Evolutionary conservation across 2,888 invertebrate genomes (phyloP).

Genomic region (Stegana nigrithorax): DNA sequence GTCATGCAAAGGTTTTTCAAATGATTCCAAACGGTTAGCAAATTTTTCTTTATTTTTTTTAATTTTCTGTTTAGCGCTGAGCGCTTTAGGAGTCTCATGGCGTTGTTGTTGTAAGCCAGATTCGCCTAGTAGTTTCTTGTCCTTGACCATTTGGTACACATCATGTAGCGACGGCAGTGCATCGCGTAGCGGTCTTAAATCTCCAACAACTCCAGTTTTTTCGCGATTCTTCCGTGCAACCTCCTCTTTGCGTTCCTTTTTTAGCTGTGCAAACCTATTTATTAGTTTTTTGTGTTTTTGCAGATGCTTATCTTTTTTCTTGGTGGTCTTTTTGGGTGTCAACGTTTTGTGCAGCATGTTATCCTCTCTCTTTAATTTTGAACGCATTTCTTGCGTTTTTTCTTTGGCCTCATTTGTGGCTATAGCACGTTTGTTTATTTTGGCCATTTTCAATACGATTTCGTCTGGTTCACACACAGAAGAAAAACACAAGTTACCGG

Average conservation of each 20-base stretch:
- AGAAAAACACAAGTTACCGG: too few relatives aligned
- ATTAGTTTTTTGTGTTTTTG: constrained; percentile 59
- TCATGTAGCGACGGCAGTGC: constrained; percentile 64
- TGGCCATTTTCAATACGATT: constrained; percentile 42
- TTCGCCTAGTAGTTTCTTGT: constrained; percentile 40
- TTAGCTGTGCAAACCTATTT: constrained; percentile 53
- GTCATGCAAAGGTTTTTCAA: constrained; percentile 57
- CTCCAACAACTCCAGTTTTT: constrained; percentile 58
- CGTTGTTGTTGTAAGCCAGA: constrained; percentile 31
- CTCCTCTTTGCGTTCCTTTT: constrained; percentile 57
- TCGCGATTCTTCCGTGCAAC: constrained; percentile 54
- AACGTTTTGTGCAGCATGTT: constrained; percentile 51
- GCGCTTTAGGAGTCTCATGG: constrained; percentile 16
- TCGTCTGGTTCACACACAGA: too few relatives aligned
- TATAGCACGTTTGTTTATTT: constrained; percentile 51
- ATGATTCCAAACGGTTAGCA: constrained; percentile 50
- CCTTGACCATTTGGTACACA: constrained; percentile 53
- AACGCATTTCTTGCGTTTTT: constrained; percentile 42
- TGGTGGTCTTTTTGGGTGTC: constrained; percentile 49
- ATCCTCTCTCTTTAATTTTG: constrained; percentile 33
- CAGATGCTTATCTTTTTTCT: constrained; percentile 62
- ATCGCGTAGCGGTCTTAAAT: constrained; percentile 62
- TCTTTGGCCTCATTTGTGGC: constrained; percentile 52
- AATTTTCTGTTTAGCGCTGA: constrained; percentile 57
- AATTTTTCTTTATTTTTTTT: constrained; percentile 54